phyloP scores from a whole-genome alignment of 2,113 vertebrate species.

The Athene cunicularia region DNA sequence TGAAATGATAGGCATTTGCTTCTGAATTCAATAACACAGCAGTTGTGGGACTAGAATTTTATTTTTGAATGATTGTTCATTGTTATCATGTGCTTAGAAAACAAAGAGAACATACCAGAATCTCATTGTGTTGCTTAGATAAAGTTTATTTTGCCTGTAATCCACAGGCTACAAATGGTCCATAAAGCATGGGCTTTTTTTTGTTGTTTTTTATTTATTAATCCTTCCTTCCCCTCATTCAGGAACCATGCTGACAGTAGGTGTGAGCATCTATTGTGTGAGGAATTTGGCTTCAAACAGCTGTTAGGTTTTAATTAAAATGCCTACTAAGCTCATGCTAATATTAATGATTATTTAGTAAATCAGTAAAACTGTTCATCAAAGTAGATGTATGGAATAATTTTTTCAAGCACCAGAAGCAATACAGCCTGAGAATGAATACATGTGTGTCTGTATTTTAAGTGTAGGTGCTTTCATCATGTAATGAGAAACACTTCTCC shows the following conservation, averaged over 20 bases:
- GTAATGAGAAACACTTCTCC: neutral
- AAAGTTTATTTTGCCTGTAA: constrained; percentile 17
- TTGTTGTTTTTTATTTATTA: neutral
- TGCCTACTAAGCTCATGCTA: neutral
- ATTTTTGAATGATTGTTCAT: neutral
- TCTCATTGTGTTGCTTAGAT: neutral
- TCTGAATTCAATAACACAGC: neutral
- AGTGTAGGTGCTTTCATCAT: neutral
- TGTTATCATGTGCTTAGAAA: neutral
- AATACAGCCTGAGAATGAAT: neutral
- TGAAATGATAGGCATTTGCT: neutral
- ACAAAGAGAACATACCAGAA: neutral
- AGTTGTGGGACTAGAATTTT: neutral
- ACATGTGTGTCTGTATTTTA: neutral
- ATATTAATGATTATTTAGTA: neutral
- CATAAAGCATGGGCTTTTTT: neutral
- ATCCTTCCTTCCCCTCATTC: neutral
- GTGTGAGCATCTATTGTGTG: neutral
- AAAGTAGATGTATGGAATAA: neutral
- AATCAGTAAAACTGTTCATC: neutral
- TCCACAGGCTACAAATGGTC: neutral
- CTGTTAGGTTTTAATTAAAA: constrained; percentile 17
- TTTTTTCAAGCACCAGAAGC: neutral
- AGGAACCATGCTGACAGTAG: neutral
- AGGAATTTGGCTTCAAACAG: neutral